These are phyloP conservation scores for Chromis chromis DNA, from an alignment of 2,797 vertebrate species.

Conservation along the genomic window DNA sequence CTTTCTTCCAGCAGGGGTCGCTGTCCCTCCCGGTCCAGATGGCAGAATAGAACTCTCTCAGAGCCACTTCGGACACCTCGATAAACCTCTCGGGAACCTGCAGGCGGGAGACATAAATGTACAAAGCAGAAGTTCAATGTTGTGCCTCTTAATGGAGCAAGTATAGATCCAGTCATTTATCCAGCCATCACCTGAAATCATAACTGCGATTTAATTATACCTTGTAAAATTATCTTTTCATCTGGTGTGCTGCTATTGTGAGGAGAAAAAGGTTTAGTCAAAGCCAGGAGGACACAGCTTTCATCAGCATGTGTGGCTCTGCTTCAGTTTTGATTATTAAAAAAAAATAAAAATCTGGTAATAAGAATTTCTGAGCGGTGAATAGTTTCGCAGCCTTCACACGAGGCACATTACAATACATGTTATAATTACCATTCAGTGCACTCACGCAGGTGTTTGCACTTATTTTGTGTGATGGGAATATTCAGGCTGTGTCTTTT, in stretches of 20 bases:
- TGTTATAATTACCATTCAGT: conserved; percentile 23
- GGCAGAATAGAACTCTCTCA: conserved; percentile 87
- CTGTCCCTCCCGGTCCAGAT: conserved; percentile 86
- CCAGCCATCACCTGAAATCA: neutral
- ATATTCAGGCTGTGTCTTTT: neutral
- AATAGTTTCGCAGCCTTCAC: neutral
- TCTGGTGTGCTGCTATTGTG: neutral
- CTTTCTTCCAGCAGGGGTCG: conserved; percentile 90
- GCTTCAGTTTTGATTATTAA: too few relatives aligned
- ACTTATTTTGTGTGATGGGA: neutral
- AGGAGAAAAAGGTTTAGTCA: neutral
- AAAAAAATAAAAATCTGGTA: neutral
- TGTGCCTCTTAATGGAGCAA: too few relatives aligned
- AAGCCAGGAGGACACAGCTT: neutral
- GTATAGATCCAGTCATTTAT: too few relatives aligned
- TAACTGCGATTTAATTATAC: neutral
- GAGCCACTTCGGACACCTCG: conserved; percentile 85
- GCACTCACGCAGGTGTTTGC: conserved; percentile 1
- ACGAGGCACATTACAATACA: neutral
- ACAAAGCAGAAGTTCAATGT: too few relatives aligned
- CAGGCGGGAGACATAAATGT: conserved; percentile 2
- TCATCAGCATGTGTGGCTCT: neutral
- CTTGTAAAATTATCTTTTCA: too few relatives aligned
- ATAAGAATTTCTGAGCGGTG: neutral
- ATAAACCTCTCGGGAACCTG: conserved; percentile 87